Base-by-base conservation (phyloP, 2,113 vertebrate genomes). In the Orycteropus afer region DNA sequence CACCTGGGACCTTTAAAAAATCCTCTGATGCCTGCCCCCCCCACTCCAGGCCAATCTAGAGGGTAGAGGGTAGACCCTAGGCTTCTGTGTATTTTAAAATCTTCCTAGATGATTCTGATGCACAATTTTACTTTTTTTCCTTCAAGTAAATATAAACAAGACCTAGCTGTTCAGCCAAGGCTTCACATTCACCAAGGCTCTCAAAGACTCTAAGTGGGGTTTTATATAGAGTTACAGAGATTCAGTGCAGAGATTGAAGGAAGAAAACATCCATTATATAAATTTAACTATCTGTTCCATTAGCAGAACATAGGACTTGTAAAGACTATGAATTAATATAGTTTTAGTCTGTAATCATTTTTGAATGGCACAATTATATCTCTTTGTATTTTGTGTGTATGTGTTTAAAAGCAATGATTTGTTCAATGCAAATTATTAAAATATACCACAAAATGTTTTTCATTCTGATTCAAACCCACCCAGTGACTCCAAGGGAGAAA, bases 161-260 rank as follows among this genome's bases (percentile, higher is more conserved):
- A 67, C 53, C 82, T 78, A 9, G 40, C 27, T 53, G 15, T 32
- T 17, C 29, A 5, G 17, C 74, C 23, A 13, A 73, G 57, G 42
- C 51, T 37, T 71, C 77, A 71, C 63, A 5, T 71, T 87, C 37
- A 80, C 53, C 34, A 59, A 32, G 34, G 63, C 25, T 0, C 71
- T 81, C 71, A 77, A 77, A 95, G 53, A 47, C 34, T 84, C 34
- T 82, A 32, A 76, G n/a, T 27, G 53, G 87, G 90, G 51, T 55
- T 80, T 93, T 65, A 61, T 12, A 67, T 45, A 96, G 71, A 87
- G 34, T 55, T 84, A 89, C n/a, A 77, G 90, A 65, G 61, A 93
- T 29, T 78, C 69, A n/a, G 32, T 42, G 59, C 85, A 86, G 20
- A 63, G 42, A 55, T 2, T 86, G 61, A 77, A 69, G 74, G 81